phyloP scores from a whole-genome alignment of 2,888 invertebrate genomes.

The Arctia plantaginis region DNA sequence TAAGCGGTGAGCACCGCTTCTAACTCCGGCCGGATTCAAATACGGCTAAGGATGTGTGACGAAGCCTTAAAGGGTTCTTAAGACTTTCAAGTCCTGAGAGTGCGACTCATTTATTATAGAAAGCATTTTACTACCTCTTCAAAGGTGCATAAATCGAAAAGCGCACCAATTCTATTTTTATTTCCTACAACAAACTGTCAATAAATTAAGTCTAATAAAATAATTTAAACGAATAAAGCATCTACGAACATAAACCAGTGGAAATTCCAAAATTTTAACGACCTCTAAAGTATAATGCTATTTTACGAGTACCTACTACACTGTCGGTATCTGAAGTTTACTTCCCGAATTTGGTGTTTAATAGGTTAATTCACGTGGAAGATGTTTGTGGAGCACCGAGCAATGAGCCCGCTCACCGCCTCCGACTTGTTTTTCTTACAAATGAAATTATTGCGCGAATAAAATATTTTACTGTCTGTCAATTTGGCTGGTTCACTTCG shows the following conservation, averaged over 20 bases:
- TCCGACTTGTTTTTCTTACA: slow-evolving; percentile 81
- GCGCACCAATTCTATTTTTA: slow-evolving; percentile 26
- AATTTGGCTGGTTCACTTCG: slow-evolving; percentile 76
- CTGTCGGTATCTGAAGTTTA: slow-evolving; percentile 69
- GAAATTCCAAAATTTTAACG: slow-evolving; percentile 54
- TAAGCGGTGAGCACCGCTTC: slow-evolving; percentile 40
- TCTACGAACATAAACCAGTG: slow-evolving; percentile 21
- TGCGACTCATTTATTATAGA: slow-evolving; percentile 40
- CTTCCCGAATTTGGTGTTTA: slow-evolving; percentile 75
- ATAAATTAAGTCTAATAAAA: slow-evolving; percentile 30
- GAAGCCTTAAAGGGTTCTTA: slow-evolving; percentile 36
- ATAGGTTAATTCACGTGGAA: slow-evolving; percentile 84
- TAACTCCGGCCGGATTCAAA: slow-evolving; percentile 46
- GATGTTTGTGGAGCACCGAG: slow-evolving; percentile 72
- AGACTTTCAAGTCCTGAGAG: slow-evolving; percentile 35
- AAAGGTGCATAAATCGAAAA: slow-evolving; percentile 6
- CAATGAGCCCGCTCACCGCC: slow-evolving; percentile 27
- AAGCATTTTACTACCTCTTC: slow-evolving; percentile 10
- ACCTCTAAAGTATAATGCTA: slow-evolving; percentile 51
- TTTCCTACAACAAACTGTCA: slow-evolving; percentile 18
- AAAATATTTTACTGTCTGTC: slow-evolving; percentile 87
- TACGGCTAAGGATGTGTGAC: slow-evolving; percentile 46
- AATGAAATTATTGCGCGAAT: slow-evolving; percentile 84
- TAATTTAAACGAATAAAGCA: slow-evolving; percentile 36
- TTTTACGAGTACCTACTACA: slow-evolving; percentile 65